Base-by-base conservation (phyloP, 2,888 invertebrate genomes). In the Drosophila anomelani region DNA sequence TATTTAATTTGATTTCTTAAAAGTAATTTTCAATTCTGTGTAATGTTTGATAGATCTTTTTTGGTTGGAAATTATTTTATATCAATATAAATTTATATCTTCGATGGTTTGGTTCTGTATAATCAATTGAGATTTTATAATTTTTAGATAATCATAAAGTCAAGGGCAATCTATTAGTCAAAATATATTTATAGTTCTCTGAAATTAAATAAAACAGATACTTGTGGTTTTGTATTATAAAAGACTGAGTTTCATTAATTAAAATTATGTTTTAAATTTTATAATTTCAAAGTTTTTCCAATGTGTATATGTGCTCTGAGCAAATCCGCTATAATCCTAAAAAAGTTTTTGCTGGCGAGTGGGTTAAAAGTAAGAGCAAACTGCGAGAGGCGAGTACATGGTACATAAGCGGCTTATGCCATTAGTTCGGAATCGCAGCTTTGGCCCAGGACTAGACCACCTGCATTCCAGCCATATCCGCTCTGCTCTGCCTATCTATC, bases 351-450 rank as follows among this genome's bases (percentile, higher is more conserved):
- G 49, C 68, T 47, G 64, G 53, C 60, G 77, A 79, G 70, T 79
- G 77, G 77, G 77, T 79, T 75, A 79, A 82, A 73, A 70, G 77
- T 75, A 77, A 70, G 59, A 77, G 73, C 80, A 77, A 80, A 80
- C 77, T 80, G 69, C 67, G 43, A 63, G 43, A 26, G 32, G 36
- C 34, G 63, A 75, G 76, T 67, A 75, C 71, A 76, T 63, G 69
- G 53, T 56, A 57, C 63, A 75, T 80, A 80, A 80, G 83, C 80
- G 68, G 80, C 80, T 80, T 80, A 80, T 80, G 77, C 83, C 83
- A 80, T 80, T 82, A 80, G 83, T 80, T 73, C 62, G 61, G 39
- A 72, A 64, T 72, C 79, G 71, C 61, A 53, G 56, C 53, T 68
- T 46, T 36, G 41, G 41, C 23, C 20, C 58, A 36, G 49, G 26